Base-by-base conservation (phyloP, 1,140 invertebrate species). In the Lucilia sericata region DNA sequence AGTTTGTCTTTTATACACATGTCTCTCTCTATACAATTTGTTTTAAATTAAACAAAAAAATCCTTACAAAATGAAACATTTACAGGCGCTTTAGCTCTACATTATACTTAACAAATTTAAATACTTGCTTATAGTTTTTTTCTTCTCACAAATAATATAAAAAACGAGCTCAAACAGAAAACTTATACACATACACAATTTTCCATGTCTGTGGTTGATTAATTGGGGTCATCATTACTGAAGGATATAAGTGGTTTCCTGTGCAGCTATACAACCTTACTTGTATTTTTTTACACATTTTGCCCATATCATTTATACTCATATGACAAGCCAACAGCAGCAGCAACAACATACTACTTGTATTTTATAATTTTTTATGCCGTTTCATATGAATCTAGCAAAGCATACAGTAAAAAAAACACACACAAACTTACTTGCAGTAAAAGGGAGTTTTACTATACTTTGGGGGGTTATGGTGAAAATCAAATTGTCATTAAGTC, bases 201-300 rank as follows among this genome's bases (percentile, higher is more conserved):
- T 76, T 14, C 5, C 42, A 80, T 49, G 76, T 80, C 76, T 80
- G 76, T 80, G 76, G 76, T 80, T 80, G 76, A 80, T 80, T 80
- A 80, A 80, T 80, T 80, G 76, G 76, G 76, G 76, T 80, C 76
- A 80, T 80, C 76, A 80, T 80, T 80, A 80, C 76, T 80, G 75
- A 78, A 78, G 75, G 75, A 78, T 78, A 78, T 78, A 78, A 78
- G 36, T 78, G 75, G 75, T 78, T 78, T 78, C 75, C 75, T 36
- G 75, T 78, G 25, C 25, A 19, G 34, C 42, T n/a, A 36, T 55
- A 14, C 51, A 14, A 42, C 42, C 5, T 30, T 49, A 55, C 17
- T 12, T n/a, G n/a, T n/a, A 7, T 55, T 55, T 55, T 8, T 14
- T 14, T 55, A 55, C 51, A 55, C 51, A 55, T 55, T 42, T 42